Base-by-base conservation (phyloP, 37 sponge, comb jelly and placozoan species). In the Hexactinellida sp. region DNA sequence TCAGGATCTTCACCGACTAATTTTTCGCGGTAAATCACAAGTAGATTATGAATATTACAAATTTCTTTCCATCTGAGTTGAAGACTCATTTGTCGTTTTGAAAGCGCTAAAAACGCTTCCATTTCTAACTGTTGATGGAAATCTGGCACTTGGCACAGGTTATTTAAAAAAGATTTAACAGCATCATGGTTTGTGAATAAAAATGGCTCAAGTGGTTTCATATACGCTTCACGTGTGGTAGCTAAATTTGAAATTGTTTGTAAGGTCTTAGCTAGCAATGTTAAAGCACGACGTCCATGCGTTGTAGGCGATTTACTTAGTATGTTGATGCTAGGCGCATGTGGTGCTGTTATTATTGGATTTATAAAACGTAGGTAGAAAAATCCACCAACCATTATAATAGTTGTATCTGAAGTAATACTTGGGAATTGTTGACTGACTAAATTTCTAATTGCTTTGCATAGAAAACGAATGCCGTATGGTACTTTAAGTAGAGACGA, bases 401-500 rank as follows among this genome's bases (percentile, higher is more conserved):
- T 88, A 38, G 89, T 88, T n/a, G 47, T 83, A 30, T 95, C 93
- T 0, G 87, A 37, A 37, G 90, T 76, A 9, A 92, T 90, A 24
- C 89, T 89, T n/a, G 95, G 92, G 41, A 95, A 95, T 5, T 23
- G 76, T 28, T 63, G 19, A 63, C 76, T 23, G 23, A 95, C 92
- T 13, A 93, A 85, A 30, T 83, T 54, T 38, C 84, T 38, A 5
- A 92, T 95, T 23, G 96, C 92, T 54, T 93, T 93, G 84, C 96
- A 95, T 21, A 95, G 92, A 94, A 94, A 95, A 0, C 96, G 86
- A 32, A 95, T 95, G 36, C 96, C 96, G 55, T 88, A 95, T 28
- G 96, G 96, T 9, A 95, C 93, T 0, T 83, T 83, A 30, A 88
- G 39, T 23, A 93, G 83, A 1, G 76, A 10, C 13, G 76, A 63